Evolutionary conservation across 2,888 invertebrate species (phyloP).

Genomic region (Pristionchus mayeri): DNA sequence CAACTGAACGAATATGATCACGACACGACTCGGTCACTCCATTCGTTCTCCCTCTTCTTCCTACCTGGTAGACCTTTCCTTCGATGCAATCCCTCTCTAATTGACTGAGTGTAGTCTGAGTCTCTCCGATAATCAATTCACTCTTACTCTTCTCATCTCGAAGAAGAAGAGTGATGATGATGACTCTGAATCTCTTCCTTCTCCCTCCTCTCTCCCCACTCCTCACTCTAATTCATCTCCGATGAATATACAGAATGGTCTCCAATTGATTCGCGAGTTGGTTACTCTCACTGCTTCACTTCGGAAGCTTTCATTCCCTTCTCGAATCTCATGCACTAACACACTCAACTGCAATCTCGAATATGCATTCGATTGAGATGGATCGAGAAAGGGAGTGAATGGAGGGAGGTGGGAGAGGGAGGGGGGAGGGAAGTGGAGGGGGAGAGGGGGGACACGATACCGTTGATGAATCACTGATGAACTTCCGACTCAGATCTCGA

Average conservation of each 20-base stretch:
- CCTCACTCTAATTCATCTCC: background rate
- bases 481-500: background rate
- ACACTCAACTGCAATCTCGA: background rate
- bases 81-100: conserved; percentile 16
- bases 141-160: background rate
- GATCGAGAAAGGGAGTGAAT: background rate
- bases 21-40: no score
- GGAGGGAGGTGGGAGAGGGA: background rate
- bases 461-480: background rate
- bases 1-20: background rate
- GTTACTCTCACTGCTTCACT: background rate
- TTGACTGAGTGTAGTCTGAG: background rate
- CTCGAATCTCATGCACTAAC: background rate
- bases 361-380: background rate
- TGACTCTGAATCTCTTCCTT: background rate
- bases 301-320: background rate
- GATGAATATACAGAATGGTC: background rate
- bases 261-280: background rate
- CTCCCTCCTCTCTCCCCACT: no score
- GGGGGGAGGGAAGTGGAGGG: no score
- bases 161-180: background rate
- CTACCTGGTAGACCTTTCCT: background rate
- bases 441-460: no score
- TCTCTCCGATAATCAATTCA: background rate
- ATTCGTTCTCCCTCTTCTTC: no score